Conservation (phyloP, 1,140 invertebrate species). For the Helicoverpa zea region DNA sequence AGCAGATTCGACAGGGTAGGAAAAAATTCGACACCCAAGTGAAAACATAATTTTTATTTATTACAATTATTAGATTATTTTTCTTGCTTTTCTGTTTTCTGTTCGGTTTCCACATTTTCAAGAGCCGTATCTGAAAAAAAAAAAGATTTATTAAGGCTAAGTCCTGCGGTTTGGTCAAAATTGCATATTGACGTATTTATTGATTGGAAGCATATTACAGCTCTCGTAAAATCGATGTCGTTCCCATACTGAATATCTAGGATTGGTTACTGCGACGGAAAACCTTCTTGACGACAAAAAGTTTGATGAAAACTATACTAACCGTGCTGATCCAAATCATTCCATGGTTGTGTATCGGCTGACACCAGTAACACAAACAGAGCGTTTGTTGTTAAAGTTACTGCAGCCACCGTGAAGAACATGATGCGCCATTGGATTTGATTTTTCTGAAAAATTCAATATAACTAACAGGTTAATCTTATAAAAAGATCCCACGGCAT, state of each 20-base stretch:
- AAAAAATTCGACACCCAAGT: no score
- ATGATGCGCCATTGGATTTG: conserved; percentile 90
- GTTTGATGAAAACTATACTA: not conserved
- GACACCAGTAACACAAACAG: conserved; percentile 90
- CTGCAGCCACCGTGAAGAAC: conserved; percentile 89
- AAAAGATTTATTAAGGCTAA: no score
- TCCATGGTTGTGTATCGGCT: conserved; percentile 88
- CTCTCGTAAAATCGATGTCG: no score
- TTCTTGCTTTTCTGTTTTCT: not conserved
- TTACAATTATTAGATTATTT: not conserved
- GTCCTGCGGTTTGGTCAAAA: no score
- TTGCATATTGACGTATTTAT: no score
- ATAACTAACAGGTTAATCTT: not conserved
- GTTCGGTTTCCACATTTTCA: not conserved
- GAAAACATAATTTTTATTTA: not conserved
- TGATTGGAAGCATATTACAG: no score
- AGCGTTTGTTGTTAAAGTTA: conserved; percentile 89
- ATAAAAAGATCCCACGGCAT: no score
- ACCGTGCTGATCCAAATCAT: conserved; percentile 51
- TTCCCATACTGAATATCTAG: no score
- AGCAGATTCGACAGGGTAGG: no score
- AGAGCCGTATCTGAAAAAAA: not conserved
- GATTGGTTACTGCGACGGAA: no score
- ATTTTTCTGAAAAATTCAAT: conserved; percentile 72
- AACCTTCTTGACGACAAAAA: no score